Conservation (phyloP, 2,888 invertebrate genomes). For the Neocrepidodera transversa region DNA sequence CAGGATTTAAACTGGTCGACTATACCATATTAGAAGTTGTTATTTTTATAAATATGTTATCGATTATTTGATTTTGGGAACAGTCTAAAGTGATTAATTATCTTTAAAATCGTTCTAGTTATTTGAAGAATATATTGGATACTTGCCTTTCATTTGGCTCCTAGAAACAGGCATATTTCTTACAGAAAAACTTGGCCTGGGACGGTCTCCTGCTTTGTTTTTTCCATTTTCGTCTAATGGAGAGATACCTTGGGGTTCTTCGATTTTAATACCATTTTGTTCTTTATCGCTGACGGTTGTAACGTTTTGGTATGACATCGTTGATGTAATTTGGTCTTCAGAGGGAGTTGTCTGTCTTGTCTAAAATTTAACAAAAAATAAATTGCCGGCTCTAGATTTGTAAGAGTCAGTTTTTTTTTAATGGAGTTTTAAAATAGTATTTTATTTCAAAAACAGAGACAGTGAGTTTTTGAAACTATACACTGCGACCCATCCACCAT, state of each 20-base stretch:
- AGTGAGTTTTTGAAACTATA: too few relatives aligned
- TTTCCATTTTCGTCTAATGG: slow-evolving; percentile 20
- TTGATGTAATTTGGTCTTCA: slow-evolving; percentile 42
- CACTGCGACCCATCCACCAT: too few relatives aligned
- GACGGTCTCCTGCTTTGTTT: slow-evolving; percentile 29
- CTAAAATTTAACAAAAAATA: slow-evolving; percentile 36
- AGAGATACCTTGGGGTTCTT: slow-evolving; percentile 21
- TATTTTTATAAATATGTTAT: too few relatives aligned
- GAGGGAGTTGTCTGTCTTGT: slow-evolving; percentile 52
- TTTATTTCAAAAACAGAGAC: too few relatives aligned
- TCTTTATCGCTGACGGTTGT: slow-evolving; percentile 19
- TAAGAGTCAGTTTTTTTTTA: too few relatives aligned
- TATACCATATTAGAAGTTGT: too few relatives aligned
- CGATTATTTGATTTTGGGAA: too few relatives aligned
- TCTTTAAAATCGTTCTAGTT: too few relatives aligned
- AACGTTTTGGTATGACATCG: slow-evolving; percentile 33
- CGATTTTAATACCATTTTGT: slow-evolving; percentile 9
- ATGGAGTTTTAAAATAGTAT: neutral
- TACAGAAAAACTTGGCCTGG: slow-evolving; percentile 41
- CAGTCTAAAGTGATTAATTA: too few relatives aligned
- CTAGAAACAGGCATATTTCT: slow-evolving; percentile 65
- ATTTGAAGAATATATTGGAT: too few relatives aligned
- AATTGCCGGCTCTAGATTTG: too few relatives aligned
- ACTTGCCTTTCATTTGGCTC: slow-evolving; percentile 81
- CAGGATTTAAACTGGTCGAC: too few relatives aligned